phyloP scores from a whole-genome alignment of 1,140 invertebrate genomes.

The Lordiphosa clarofinis region DNA sequence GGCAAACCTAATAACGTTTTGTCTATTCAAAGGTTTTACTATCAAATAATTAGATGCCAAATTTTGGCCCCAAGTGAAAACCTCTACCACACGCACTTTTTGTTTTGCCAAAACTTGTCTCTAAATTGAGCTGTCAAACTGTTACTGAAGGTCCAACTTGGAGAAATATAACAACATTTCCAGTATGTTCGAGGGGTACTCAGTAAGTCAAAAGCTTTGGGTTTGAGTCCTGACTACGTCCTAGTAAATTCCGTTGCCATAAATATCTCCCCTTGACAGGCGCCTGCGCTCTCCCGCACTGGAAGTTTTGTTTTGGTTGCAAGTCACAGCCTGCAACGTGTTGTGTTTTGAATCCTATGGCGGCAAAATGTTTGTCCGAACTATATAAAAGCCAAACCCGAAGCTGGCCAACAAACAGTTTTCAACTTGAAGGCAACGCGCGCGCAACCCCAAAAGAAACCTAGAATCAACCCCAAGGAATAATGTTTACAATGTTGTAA shows the following conservation, averaged over 20 bases:
- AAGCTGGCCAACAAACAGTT: constrained; percentile 32
- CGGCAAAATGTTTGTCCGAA: constrained; percentile 30
- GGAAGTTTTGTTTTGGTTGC: constrained; percentile 60
- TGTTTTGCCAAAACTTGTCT: constrained; percentile 5
- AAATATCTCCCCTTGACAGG: not conserved
- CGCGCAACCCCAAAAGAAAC: constrained; percentile 23
- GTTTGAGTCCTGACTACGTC: constrained; percentile 30
- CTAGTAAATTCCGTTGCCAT: not conserved
- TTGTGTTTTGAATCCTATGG: constrained; percentile 70
- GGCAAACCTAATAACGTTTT: not conserved
- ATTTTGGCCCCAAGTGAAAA: constrained; percentile 9
- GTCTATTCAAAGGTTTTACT: not conserved
- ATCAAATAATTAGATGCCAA: constrained; percentile 35
- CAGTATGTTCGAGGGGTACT: constrained; percentile 20
- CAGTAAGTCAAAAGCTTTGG: constrained; percentile 29
- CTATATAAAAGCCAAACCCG: constrained; percentile 52
- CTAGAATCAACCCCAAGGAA: not conserved
- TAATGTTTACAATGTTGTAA: constrained; percentile 9
- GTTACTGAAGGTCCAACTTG: constrained; percentile 12
- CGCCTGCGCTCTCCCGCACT: constrained; percentile 28
- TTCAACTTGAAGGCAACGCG: constrained; percentile 41
- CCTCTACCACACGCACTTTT: constrained; percentile 5
- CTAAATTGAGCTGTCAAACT: constrained; percentile 45
- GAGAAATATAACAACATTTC: constrained; percentile 5
- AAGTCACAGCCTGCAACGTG: constrained; percentile 50